A percentile compares a stretch with the other conserved stretches of the same genome.
phyloP scores from a whole-genome alignment of 2,888 invertebrate species.

The Nyleta sp. region DNA sequence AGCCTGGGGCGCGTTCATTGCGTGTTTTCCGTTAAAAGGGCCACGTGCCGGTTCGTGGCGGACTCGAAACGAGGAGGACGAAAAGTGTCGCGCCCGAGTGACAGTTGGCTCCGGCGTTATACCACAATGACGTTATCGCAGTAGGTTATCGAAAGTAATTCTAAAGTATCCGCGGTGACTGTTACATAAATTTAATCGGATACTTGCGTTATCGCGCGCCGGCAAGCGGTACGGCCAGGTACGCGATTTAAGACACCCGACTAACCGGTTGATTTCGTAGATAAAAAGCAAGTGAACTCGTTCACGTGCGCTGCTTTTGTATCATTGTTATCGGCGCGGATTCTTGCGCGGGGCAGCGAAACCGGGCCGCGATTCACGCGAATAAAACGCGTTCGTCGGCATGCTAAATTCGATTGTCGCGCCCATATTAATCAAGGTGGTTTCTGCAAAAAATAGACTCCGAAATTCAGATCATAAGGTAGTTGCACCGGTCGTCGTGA shows the following conservation, averaged over 20 bases:
- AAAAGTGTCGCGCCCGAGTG: conserved; percentile 27
- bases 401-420: neutral
- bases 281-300: conserved; percentile 59
- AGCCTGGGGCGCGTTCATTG: conserved; percentile 21
- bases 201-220: conserved; percentile 69
- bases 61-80: conserved; percentile 20
- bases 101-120: conserved; percentile 46
- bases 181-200: conserved; percentile 78
- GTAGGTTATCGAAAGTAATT: conserved; percentile 67
- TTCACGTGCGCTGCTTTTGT: conserved; percentile 58
- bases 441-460: too few species aligned
- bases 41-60: conserved; percentile 36
- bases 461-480: too few species aligned
- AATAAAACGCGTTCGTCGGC: too few species aligned
- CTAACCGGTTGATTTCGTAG: conserved; percentile 65
- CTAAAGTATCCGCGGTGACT: conserved; percentile 65
- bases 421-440: neutral
- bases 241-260: conserved; percentile 65
- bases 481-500: too few species aligned
- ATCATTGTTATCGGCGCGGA: conserved; percentile 54
- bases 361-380: neutral
- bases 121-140: conserved; percentile 59
- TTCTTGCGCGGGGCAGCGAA: conserved; percentile 21
- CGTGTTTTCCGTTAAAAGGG: conserved; percentile 26
- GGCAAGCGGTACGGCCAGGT: conserved; percentile 68